Evolutionary conservation across 1,140 invertebrate species (phyloP).

Genomic region (Polyergus mexicanus): DNA sequence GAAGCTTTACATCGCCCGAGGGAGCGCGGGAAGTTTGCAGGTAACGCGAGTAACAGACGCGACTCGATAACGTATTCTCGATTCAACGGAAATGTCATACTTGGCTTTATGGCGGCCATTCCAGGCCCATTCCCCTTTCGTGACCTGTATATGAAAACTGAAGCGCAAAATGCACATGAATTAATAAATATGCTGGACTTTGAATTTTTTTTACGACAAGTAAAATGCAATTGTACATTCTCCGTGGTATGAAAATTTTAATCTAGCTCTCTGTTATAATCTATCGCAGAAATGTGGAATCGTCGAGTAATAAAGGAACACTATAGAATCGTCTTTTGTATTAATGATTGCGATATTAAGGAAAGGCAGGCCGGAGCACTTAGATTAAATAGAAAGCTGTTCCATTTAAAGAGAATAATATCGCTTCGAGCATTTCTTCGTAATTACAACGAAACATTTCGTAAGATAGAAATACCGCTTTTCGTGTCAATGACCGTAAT

Average conservation of each 20-base stretch:
- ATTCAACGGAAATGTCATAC: conserved; percentile 49
- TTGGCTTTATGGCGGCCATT: conserved; percentile 25
- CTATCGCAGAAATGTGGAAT: neutral
- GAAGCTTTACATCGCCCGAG: conserved; percentile 37
- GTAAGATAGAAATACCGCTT: neutral
- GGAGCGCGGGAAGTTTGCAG: conserved; percentile 33
- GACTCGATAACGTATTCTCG: conserved; percentile 45
- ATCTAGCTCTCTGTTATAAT: conserved; percentile 22
- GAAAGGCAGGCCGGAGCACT: conserved; percentile 17
- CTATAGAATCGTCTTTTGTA: neutral
- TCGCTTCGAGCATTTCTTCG: conserved; percentile 22
- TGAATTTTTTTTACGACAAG: neutral
- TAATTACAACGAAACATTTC: conserved; percentile 39
- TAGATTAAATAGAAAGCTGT: conserved; percentile 45
- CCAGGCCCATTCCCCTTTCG: neutral
- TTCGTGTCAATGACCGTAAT: conserved; percentile 29
- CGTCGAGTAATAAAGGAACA: neutral
- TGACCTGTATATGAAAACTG: neutral
- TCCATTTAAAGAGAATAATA: conserved; percentile 50
- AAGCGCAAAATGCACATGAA: neutral
- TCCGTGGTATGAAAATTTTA: neutral
- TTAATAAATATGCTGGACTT: conserved; percentile 3
- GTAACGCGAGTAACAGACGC: conserved; percentile 23
- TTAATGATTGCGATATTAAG: conserved; percentile 2
- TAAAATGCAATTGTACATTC: neutral